These are phyloP conservation scores for Branchellion lobata DNA, from an alignment of 2,888 invertebrate genomes.

Conservation along the genomic window DNA sequence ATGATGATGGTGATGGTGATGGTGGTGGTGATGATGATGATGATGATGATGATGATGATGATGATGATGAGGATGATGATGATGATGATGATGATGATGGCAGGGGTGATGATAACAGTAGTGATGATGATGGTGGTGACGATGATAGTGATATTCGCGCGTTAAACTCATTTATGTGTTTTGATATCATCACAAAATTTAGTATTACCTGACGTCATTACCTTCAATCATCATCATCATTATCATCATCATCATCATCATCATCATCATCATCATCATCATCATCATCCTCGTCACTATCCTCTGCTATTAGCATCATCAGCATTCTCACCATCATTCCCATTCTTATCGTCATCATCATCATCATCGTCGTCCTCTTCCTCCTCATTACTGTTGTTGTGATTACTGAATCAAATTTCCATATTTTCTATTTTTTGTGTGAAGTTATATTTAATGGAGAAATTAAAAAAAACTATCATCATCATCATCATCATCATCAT, in stretches of 20 bases:
- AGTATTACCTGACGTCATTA: no score
- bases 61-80: no score
- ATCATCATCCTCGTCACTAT: neutral
- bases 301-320: neutral
- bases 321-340: no score
- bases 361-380: neutral
- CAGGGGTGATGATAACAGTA: no score
- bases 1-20: neutral
- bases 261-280: slow-evolving; percentile 6
- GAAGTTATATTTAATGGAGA: neutral
- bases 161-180: no score
- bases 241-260: neutral
- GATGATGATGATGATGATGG: no score
- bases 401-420: slow-evolving; percentile 21
- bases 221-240: no score
- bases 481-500: no score
- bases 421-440: slow-evolving; percentile 13
- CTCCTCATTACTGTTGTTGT: neutral
- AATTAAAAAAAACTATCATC: no score
- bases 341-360: neutral
- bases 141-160: neutral
- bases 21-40: slow-evolving; percentile 16
- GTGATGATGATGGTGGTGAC: neutral
- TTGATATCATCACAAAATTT: no score
- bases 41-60: slow-evolving; percentile 4